A percentile compares a stretch with the other conserved stretches of the same genome.
These are phyloP conservation scores for Drosophila setifemur DNA, from an alignment of 1,140 invertebrate species.

Conservation along the genomic window DNA sequence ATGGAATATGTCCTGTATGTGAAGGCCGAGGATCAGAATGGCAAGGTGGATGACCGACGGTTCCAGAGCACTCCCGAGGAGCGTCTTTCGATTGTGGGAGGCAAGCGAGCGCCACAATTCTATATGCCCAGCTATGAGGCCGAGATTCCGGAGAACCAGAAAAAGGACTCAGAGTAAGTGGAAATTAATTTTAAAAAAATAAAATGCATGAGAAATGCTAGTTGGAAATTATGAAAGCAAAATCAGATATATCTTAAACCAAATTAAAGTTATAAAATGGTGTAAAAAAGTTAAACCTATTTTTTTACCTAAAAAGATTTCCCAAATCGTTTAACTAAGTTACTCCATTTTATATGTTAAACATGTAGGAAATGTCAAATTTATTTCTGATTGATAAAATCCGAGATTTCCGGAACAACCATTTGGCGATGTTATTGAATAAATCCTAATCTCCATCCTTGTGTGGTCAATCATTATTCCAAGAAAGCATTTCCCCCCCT, in stretches of 20 bases:
- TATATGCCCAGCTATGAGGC: constrained; percentile 96
- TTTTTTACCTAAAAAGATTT: neutral
- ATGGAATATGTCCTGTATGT: constrained; percentile 98
- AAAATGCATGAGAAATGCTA: neutral
- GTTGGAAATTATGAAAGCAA: too few species aligned
- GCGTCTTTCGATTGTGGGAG: constrained; percentile 94
- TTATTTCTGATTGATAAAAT: too few species aligned
- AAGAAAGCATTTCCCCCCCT: neutral
- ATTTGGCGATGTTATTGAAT: neutral
- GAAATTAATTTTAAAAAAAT: neutral
- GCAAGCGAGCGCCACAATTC: constrained; percentile 96
- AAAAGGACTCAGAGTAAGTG: constrained; percentile 97
- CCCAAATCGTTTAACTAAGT: too few species aligned
- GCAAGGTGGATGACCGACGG: constrained; percentile 92
- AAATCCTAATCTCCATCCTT: neutral
- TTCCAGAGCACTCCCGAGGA: constrained; percentile 96
- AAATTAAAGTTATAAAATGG: neutral
- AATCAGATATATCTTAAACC: too few species aligned
- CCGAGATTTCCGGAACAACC: too few species aligned
- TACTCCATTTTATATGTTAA: too few species aligned
- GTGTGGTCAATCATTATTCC: neutral
- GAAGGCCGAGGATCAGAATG: constrained; percentile 97
- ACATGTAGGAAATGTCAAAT: too few species aligned
- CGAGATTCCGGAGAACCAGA: constrained; percentile 97
- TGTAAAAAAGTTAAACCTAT: too few species aligned